A percentile compares a stretch with the other conserved stretches of the same genome.
These are phyloP conservation scores for Bettongia penicillata DNA, from an alignment of 2,113 vertebrate genomes.

Conservation along the genomic window DNA sequence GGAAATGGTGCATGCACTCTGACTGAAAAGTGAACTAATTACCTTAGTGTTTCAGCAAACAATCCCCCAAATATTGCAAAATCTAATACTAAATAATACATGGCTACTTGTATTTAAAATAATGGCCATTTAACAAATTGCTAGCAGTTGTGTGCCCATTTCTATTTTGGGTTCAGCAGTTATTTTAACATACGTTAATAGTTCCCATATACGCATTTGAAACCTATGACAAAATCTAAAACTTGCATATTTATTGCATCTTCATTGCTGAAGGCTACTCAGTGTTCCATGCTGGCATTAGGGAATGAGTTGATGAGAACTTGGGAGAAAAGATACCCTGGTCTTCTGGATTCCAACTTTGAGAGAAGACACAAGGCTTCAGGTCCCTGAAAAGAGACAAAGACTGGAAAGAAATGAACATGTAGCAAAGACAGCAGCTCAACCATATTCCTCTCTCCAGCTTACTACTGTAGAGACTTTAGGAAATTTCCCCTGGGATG, in stretches of 20 bases:
- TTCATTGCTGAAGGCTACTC: not conserved
- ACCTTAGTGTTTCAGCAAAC: not conserved
- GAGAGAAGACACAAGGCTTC: not conserved
- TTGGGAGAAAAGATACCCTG: not conserved
- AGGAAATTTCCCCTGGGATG: not conserved
- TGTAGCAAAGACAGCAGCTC: not conserved
- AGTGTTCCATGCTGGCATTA: not conserved
- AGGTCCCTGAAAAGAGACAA: not conserved
- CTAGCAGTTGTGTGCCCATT: not conserved
- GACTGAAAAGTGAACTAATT: not conserved
- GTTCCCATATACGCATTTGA: not conserved
- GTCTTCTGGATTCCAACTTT: not conserved
- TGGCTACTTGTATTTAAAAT: not conserved
- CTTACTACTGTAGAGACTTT: not conserved
- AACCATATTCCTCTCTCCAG: not conserved
- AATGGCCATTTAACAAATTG: not conserved
- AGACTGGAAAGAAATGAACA: not conserved
- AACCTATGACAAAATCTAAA: not conserved
- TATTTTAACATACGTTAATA: not conserved
- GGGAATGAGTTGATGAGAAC: not conserved
- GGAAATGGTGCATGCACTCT: not conserved
- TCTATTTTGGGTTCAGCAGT: not conserved
- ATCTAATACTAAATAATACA: not conserved
- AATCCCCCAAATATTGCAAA: not conserved
- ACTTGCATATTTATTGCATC: not conserved